Evolutionary conservation across 64 coral and sea anemone genomes (phyloP).

Genomic region (Montipora sp.): DNA sequence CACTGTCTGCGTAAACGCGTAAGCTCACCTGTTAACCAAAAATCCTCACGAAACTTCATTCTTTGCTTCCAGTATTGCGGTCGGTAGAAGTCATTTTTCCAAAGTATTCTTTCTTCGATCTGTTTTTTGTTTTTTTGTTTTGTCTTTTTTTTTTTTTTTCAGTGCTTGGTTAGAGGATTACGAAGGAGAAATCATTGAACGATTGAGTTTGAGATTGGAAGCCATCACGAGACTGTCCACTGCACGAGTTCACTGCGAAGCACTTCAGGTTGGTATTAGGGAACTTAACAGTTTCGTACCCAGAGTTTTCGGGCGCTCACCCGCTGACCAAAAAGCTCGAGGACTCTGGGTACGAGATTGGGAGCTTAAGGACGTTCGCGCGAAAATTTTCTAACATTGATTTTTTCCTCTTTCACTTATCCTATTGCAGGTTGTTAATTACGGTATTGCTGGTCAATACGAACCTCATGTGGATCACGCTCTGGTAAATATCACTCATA

Average conservation of each 20-base stretch:
- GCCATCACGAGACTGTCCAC: conserved; percentile 48
- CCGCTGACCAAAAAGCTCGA: too few species aligned
- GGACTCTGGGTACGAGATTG: too few species aligned
- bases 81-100: too few species aligned
- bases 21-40: too few species aligned
- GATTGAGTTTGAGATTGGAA: conserved; percentile 37
- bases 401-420: background rate
- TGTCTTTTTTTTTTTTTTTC: background rate
- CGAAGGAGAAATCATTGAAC: conserved; percentile 33
- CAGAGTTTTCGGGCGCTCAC: too few species aligned
- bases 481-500: conserved; percentile 28
- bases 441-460: conserved; percentile 70
- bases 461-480: conserved; percentile 79
- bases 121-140: too few species aligned
- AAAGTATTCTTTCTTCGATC: background rate
- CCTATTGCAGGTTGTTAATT: conserved; percentile 64
- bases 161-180: conserved; percentile 74
- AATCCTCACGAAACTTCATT: too few species aligned
- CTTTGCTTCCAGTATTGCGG: too few species aligned
- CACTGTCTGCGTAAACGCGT: too few species aligned
- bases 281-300: too few species aligned
- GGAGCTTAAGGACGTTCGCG: too few species aligned
- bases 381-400: too few species aligned
- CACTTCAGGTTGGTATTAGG: conserved; percentile 21
- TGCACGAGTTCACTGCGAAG: conserved; percentile 19